Evolutionary conservation across 2,888 invertebrate genomes (phyloP).

Genomic region (Mythimna loreyi): DNA sequence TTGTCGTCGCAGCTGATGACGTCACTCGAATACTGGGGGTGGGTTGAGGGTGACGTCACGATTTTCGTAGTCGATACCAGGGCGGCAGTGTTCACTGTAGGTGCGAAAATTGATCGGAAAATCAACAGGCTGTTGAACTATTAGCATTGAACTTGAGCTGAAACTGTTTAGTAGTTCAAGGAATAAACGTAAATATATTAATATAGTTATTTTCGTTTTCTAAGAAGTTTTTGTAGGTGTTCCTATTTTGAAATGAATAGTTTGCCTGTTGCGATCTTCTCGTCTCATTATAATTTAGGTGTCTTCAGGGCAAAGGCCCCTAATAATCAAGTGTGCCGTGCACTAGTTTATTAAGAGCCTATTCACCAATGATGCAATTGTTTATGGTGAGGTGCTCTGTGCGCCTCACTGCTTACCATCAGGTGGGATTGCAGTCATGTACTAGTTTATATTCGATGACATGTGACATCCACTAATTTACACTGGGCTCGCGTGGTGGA

Average conservation of each 20-base stretch:
- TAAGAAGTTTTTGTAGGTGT: background rate
- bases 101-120: constrained; percentile 3
- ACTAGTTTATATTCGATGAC: too few relatives aligned
- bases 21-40: constrained; percentile 9
- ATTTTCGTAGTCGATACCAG: constrained; percentile 16
- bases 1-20: background rate
- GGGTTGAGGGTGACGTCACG: constrained; percentile 26
- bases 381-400: too few relatives aligned
- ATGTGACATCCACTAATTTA: too few relatives aligned
- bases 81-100: constrained; percentile 1
- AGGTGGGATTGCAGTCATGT: too few relatives aligned
- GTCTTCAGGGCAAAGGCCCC: too few relatives aligned
- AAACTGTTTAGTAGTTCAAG: background rate
- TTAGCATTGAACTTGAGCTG: constrained; percentile 34
- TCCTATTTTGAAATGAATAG: background rate
- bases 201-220: background rate
- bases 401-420: too few relatives aligned
- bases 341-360: too few relatives aligned
- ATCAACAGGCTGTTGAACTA: constrained; percentile 27
- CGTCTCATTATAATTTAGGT: too few relatives aligned
- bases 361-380: too few relatives aligned
- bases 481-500: too few relatives aligned
- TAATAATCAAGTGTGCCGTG: too few relatives aligned
- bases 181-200: background rate
- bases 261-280: too few relatives aligned